Conservation (phyloP, 2,888 invertebrate genomes). For the Amblyteles armatorius region DNA sequence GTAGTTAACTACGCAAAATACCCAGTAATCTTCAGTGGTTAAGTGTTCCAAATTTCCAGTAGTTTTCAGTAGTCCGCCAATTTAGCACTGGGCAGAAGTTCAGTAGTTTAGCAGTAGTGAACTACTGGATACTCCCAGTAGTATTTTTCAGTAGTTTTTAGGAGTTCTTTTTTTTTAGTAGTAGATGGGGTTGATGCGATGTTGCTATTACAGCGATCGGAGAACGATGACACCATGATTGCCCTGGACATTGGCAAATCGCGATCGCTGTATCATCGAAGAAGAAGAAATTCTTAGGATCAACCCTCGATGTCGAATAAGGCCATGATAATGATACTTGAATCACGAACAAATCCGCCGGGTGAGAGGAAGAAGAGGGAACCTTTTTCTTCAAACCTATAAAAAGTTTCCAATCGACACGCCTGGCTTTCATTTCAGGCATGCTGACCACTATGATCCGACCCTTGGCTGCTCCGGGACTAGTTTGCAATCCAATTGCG, state of each 20-base stretch:
- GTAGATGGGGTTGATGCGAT: not conserved
- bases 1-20: too few species aligned
- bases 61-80: too few species aligned
- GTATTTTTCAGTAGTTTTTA: too few species aligned
- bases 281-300: slow-evolving; percentile 4
- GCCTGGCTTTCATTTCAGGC: slow-evolving; percentile 46
- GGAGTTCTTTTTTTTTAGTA: too few species aligned
- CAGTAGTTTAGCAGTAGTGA: too few species aligned
- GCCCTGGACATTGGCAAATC: not conserved
- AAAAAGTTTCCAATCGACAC: slow-evolving; percentile 46
- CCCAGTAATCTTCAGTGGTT: too few species aligned
- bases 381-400: slow-evolving; percentile 18
- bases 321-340: not conserved
- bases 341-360: not conserved
- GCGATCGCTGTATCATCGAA: not conserved
- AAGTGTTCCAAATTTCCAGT: too few species aligned
- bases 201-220: not conserved
- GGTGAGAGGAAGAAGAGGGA: slow-evolving; percentile 5
- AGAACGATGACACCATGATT: not conserved
- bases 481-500: slow-evolving; percentile 54
- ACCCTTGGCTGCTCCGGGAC: slow-evolving; percentile 19
- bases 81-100: too few species aligned
- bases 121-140: too few species aligned
- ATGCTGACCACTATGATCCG: slow-evolving; percentile 46
- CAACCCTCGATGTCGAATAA: not conserved